Base-by-base conservation (phyloP, 1,140 invertebrate genomes). In the Penaeus chinensis region DNA sequence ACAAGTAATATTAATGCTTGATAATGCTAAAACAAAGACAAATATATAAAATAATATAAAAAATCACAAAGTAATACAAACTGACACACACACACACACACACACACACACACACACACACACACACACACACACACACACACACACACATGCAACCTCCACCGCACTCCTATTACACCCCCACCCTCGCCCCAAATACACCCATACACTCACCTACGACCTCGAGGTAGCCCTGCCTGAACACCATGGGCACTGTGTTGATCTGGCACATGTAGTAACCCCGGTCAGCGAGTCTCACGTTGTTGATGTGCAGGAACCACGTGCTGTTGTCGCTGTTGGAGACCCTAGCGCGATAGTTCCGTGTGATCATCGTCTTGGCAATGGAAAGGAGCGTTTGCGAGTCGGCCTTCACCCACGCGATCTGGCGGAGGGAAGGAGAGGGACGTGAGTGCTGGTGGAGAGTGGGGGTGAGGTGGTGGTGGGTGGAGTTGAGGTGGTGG, bases 361-460 rank as follows among this genome's bases (percentile, higher is more conserved):
- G 87, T 10, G 90, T 89, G 89, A 91, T 91, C 84, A 91, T 90
- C 32, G 90, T 89, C 27, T 89, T 89, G 77, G 89, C 89, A 54
- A 91, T 89, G 82, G 89, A 85, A 0, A 91, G 85, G 3, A 91
- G 85, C 16, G 90, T 91, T 76, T 91, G 90, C 0, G 90, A 89
- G 83, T 89, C 89, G 11, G 89, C 87, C 84, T 90, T 91, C 54
- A 91, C 81, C 90, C 90, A 91, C 37, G 90, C 90, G 32, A 91
- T 89, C 90, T 91, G 80, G 5, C 7, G 62, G 24, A 19, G 65
- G 22, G 24, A 62, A 60, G 63, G 22, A 10, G 22, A n/a, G 54
- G 32, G 3, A 10, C 60, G 37, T 42, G 24, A 54, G 47, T 27
- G 47, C 7, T 60, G 42, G 60, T 11, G 27, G 42, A 84, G n/a